These are phyloP conservation scores for Agelas oroides DNA, from an alignment of 37 sponge, comb jelly and placozoan genomes.

Conservation along the genomic window DNA sequence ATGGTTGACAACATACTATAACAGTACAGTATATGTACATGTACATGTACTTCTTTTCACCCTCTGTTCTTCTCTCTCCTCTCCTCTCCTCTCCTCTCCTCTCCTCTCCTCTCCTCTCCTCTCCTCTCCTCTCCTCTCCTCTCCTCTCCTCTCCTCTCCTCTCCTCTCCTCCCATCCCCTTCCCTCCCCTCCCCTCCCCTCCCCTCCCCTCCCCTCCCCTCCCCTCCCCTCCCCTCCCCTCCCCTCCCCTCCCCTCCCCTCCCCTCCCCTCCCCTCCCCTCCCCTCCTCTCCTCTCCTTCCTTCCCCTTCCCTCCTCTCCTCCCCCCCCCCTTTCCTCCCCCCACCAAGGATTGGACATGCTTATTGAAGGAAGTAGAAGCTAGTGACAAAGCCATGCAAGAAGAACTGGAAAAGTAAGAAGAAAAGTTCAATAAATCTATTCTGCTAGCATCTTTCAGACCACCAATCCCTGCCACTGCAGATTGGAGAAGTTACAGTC, in stretches of 20 bases:
- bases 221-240: background rate
- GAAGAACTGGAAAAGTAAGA: conserved; percentile 56
- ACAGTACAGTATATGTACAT: too few species aligned
- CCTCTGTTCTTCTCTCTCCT: too few species aligned
- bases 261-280: background rate
- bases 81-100: too few species aligned
- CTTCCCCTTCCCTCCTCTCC: background rate
- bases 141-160: too few species aligned
- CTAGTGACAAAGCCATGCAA: conserved; percentile 55
- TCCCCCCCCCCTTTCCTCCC: background rate
- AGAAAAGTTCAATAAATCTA: too few species aligned
- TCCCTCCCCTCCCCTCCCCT: conserved; percentile 3
- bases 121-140: too few species aligned
- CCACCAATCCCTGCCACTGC: background rate
- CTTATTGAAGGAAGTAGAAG: conserved; percentile 25
- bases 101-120: too few species aligned
- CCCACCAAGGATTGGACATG: conserved; percentile 47
- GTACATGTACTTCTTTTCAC: too few species aligned
- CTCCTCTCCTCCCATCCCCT: background rate
- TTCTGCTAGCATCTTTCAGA: background rate
- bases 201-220: background rate
- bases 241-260: background rate
- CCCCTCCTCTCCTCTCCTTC: background rate
- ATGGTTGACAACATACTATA: too few species aligned
- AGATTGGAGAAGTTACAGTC: conserved; percentile 32